These are phyloP conservation scores for Pseudochirops corinnae DNA, from an alignment of 2,797 vertebrate species.

Conservation along the genomic window DNA sequence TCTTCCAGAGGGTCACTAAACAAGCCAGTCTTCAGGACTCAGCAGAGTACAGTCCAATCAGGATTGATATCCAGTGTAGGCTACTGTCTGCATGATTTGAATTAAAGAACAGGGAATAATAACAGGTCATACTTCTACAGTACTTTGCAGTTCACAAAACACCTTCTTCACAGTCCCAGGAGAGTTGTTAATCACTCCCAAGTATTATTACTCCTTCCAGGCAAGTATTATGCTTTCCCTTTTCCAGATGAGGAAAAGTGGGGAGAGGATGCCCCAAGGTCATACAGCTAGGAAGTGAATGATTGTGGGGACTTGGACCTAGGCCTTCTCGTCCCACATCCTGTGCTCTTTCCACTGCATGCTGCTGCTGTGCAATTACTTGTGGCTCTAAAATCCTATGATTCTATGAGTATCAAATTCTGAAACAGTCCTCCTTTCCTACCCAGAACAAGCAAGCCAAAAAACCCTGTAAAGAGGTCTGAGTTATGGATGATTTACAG, in stretches of 20 bases:
- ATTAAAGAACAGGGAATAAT: not conserved
- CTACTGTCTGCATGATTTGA: not conserved
- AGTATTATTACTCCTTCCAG: not conserved
- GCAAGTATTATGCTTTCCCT: not conserved
- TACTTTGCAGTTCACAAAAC: not conserved
- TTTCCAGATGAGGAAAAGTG: not conserved
- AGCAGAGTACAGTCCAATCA: not conserved
- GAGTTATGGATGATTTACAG: conserved; percentile 44
- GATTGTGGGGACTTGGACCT: not conserved
- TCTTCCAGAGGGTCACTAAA: conserved; percentile 3
- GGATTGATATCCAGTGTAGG: not conserved
- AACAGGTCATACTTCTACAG: not conserved
- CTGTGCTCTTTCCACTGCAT: not conserved
- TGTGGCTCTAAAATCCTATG: not conserved
- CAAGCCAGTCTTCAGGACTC: not conserved
- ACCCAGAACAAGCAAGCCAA: not conserved
- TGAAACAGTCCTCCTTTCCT: not conserved
- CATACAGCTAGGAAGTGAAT: not conserved
- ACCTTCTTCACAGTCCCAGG: not conserved
- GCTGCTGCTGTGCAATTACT: not conserved
- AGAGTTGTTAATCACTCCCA: not conserved
- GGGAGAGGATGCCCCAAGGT: not conserved
- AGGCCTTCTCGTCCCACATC: not conserved
- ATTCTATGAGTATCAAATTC: not conserved
- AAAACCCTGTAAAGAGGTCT: not conserved